phyloP scores from a whole-genome alignment of 2,888 invertebrate species.

The Operophtera brumata region DNA sequence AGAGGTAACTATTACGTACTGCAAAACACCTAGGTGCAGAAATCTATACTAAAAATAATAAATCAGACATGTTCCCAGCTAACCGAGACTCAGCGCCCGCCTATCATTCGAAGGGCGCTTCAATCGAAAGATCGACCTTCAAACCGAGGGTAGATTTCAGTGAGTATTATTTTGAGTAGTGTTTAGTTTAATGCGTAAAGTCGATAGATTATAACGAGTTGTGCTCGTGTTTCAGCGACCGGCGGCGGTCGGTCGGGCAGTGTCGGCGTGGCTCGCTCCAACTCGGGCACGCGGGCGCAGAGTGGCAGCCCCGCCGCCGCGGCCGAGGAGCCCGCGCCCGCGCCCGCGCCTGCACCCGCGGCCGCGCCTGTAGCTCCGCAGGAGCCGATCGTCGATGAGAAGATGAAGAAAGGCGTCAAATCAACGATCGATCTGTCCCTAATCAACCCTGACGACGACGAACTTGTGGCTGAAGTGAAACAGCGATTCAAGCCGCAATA shows the following conservation, averaged over 20 bases:
- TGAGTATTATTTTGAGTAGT: constrained; percentile 46
- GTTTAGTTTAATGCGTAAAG: background rate
- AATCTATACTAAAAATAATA: constrained; percentile 11
- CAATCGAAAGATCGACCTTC: constrained; percentile 75
- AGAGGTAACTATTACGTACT: constrained; percentile 47
- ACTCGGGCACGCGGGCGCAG: constrained; percentile 53
- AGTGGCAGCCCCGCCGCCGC: constrained; percentile 36
- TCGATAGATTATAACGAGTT: background rate
- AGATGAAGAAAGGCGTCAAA: constrained; percentile 56
- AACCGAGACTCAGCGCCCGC: constrained; percentile 60
- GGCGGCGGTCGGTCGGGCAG: constrained; percentile 60
- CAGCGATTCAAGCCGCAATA: constrained; percentile 54
- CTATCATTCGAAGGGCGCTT: constrained; percentile 72
- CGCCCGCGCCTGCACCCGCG: constrained; percentile 31
- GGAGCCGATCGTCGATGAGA: constrained; percentile 57
- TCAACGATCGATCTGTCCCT: constrained; percentile 56
- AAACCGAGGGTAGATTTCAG: constrained; percentile 67
- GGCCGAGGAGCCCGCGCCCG: constrained; percentile 19
- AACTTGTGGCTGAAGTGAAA: constrained; percentile 57
- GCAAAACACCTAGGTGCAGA: background rate
- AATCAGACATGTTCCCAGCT: constrained; percentile 44
- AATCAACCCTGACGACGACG: constrained; percentile 57
- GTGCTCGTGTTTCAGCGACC: constrained; percentile 9
- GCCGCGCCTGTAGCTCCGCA: constrained; percentile 44
- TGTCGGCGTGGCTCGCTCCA: constrained; percentile 53